Evolutionary conservation across 1,140 invertebrate species (phyloP), one percentile per base, ranked within the genome.

Genomic region (Hyposmocoma kahamanoa): DNA sequence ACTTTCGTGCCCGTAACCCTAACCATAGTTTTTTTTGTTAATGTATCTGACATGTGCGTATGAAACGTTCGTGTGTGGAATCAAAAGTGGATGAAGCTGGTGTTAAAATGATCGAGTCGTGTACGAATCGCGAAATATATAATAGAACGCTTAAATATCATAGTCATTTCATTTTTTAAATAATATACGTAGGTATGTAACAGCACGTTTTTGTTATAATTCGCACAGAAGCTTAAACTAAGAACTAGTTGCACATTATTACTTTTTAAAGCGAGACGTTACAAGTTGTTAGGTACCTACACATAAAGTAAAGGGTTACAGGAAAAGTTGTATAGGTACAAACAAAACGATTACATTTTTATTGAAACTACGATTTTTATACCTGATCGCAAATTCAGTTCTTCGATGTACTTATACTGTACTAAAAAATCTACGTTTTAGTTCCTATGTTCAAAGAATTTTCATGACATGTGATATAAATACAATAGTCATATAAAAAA

Each of bases 1-100:
- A 53, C 67, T 74, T 60, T 73, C 67, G 68, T 75, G 70, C 63
- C 80, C 80, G 78, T 72, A 80, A 60, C 80, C 80, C 78, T 84
- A 81, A 60, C 64, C 58, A 41, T 41, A 48, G 36, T 49, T 67
- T 62, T 67, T 34, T 42, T 45, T 53, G 48, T 54, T 50, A 48
- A 69, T 71, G 63, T 64, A 64, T 71, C 66, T 47, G 45, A 39
- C 34, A 22, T 22, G 36, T 49, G 47, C 39, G 20, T 26, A 36
- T 17, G 11, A 36, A 36, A 36, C 15, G 15, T 36, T 36, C n/a
- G 32, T 36, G 32, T n/a, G n/a, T n/a, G 32, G 8, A 36, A 36
- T 17, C 8, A 36, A 36, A 36, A 36, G 32, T 36, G 32, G 32
- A 17, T 36, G 18, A 36, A 36, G 32, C 32, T 36, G 32, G 32